Conservation (phyloP, 2,113 vertebrate genomes). For the Ondatra zibethicus region DNA sequence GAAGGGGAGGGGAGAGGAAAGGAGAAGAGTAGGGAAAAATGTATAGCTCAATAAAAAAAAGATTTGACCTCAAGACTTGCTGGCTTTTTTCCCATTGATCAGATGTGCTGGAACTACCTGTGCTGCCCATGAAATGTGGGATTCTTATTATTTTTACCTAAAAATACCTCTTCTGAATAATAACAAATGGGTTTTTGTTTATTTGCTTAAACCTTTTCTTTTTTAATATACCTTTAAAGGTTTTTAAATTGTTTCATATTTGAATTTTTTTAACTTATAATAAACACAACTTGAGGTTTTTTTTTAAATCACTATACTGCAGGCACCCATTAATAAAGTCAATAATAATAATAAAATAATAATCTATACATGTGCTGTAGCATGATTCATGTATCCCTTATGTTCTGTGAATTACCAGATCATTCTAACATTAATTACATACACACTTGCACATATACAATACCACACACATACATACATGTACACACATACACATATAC, state of each 20-base stretch:
- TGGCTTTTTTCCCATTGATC: background rate
- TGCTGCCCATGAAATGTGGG: background rate
- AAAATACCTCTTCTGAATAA: background rate
- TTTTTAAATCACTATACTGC: background rate
- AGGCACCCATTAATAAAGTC: background rate
- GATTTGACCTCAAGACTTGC: background rate
- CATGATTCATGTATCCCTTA: too few species aligned
- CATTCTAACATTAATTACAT: background rate
- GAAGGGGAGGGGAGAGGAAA: too few species aligned
- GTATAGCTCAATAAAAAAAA: too few species aligned
- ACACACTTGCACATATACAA: too few species aligned
- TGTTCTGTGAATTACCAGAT: background rate
- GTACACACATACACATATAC: too few species aligned
- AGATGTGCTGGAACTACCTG: background rate
- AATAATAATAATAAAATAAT: background rate
- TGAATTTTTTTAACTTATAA: background rate
- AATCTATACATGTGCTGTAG: background rate
- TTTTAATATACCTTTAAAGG: background rate
- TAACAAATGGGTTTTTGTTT: background rate
- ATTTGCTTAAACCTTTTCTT: background rate
- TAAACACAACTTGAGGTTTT: background rate
- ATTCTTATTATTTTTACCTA: background rate
- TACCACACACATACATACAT: too few species aligned
- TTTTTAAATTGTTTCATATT: background rate
- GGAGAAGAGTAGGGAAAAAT: too few species aligned